Percentiles rank a stretch among this genome's conserved stretches.
phyloP scores from a whole-genome alignment of 64 coral and sea anemone species.

The Cladopsammia gracilis region DNA sequence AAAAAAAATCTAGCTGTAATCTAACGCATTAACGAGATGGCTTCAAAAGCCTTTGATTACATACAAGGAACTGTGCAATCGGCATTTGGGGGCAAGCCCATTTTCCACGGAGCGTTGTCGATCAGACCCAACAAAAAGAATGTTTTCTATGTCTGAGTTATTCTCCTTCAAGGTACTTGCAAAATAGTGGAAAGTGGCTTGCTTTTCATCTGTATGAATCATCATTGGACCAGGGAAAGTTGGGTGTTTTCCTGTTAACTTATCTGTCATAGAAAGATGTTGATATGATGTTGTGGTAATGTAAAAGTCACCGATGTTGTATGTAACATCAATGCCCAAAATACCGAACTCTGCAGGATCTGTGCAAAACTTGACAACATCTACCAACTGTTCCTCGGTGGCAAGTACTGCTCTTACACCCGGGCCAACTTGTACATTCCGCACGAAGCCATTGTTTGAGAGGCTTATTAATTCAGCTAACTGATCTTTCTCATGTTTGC shows the following conservation, averaged over 20 bases:
- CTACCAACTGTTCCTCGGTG: conserved; percentile 28
- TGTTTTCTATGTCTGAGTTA: conserved; percentile 19
- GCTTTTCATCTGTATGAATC: conserved; percentile 25
- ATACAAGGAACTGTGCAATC: conserved; percentile 32
- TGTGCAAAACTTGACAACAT: conserved; percentile 50
- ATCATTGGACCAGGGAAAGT: conserved; percentile 60
- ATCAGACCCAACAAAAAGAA: conserved; percentile 53
- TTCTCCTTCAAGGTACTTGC: conserved; percentile 31
- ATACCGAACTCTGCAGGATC: conserved; percentile 33
- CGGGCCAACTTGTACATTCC: conserved; percentile 43
- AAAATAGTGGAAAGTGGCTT: conserved; percentile 48
- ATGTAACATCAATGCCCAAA: conserved; percentile 52
- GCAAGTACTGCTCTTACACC: conserved; percentile 30
- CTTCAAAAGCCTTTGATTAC: too few species aligned
- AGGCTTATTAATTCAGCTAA: conserved; percentile 53
- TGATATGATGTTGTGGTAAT: conserved; percentile 59
- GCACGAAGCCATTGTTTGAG: conserved; percentile 49
- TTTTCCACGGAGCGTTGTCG: neutral
- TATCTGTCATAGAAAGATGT: conserved; percentile 45
- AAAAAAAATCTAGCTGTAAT: too few species aligned
- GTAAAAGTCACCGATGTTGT: conserved; percentile 57
- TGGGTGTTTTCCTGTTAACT: conserved; percentile 3
- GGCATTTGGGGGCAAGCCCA: conserved; percentile 21
- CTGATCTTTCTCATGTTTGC: conserved; percentile 48
- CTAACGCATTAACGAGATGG: too few species aligned